Evolutionary conservation across 1,140 invertebrate genomes (phyloP).

Genomic region (Myzus persicae): DNA sequence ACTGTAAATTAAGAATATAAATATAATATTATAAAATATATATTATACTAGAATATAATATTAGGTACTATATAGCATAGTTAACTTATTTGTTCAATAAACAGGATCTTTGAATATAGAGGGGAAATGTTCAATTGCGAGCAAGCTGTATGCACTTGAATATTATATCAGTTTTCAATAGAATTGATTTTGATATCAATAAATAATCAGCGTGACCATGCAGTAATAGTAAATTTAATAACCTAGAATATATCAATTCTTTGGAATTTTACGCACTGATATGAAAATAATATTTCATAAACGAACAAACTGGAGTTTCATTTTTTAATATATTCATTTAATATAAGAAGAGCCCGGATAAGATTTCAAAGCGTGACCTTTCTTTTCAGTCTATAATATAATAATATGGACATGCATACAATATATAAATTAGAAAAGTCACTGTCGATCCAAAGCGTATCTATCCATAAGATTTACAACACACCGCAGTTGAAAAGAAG

Average conservation of each 20-base stretch:
- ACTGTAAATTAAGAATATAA: too few species aligned
- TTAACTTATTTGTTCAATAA: background rate
- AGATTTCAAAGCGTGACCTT: background rate
- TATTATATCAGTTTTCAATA: background rate
- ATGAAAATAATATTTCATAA: background rate
- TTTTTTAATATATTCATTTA: background rate
- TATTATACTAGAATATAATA: background rate
- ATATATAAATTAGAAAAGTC: background rate
- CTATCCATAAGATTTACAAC: too few species aligned
- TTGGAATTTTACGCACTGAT: background rate
- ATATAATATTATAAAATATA: too few species aligned
- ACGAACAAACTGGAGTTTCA: background rate
- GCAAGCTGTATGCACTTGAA: background rate
- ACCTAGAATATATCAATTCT: background rate
- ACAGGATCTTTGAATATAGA: background rate
- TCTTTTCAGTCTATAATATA: background rate
- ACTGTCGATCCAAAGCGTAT: background rate
- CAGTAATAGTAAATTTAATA: background rate
- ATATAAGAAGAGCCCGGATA: background rate
- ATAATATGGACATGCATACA: background rate
- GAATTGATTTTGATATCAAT: background rate
- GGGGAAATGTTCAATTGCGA: background rate
- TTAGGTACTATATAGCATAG: background rate
- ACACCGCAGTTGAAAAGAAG: too few species aligned
- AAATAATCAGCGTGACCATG: background rate